Evolutionary conservation across 2,113 vertebrate species (phyloP).

Genomic region (Loxodonta africana): DNA sequence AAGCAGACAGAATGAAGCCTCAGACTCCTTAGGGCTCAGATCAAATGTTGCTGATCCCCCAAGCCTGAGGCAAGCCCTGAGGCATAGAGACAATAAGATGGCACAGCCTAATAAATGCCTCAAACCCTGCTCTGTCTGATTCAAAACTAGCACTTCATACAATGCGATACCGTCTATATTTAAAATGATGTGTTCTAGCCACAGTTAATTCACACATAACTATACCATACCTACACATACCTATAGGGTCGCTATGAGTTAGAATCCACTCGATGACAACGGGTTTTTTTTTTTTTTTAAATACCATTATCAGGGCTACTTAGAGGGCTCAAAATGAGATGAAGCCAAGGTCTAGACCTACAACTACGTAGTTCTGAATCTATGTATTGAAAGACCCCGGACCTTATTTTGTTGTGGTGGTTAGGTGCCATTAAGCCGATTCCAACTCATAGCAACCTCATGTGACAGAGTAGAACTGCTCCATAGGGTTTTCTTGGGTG

Average conservation of each 20-base stretch:
- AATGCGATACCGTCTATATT: not conserved
- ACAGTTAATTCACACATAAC: slow-evolving; percentile 2
- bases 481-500: not conserved
- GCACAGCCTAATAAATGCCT: slow-evolving; percentile 51
- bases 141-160: slow-evolving; percentile 50
- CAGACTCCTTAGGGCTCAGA: slow-evolving; percentile 58
- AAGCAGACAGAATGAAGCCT: slow-evolving; percentile 1
- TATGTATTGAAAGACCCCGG: not conserved
- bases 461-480: not conserved
- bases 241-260: too few relatives aligned
- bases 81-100: slow-evolving; percentile 65
- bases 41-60: slow-evolving; percentile 65
- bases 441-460: not conserved
- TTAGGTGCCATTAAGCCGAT: not conserved
- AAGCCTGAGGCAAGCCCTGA: slow-evolving; percentile 70
- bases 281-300: too few relatives aligned
- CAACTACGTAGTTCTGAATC: not conserved
- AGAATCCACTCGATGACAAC: too few relatives aligned
- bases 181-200: slow-evolving; percentile 49
- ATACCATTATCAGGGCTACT: not conserved
- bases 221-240: not conserved
- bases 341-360: not conserved
- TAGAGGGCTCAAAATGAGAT: not conserved
- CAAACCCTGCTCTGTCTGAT: slow-evolving; percentile 42
- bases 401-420: not conserved